Conservation (phyloP, 2,888 invertebrate genomes). For the Autographa gamma region DNA sequence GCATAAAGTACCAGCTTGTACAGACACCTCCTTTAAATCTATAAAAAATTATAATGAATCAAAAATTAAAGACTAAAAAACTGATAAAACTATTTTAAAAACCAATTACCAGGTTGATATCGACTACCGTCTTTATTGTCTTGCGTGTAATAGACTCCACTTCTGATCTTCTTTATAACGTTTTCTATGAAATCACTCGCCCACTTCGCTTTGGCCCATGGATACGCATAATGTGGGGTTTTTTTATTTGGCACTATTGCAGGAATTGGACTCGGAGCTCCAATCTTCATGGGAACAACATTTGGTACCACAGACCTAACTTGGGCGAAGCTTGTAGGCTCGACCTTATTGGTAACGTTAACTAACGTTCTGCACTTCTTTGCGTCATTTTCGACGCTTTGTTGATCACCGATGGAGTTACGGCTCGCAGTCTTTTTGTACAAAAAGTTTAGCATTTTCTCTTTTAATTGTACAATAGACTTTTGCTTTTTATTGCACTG, state of each 20-base stretch:
- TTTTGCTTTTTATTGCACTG: slow-evolving; percentile 55
- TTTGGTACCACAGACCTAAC: slow-evolving; percentile 10
- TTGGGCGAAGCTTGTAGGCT: slow-evolving; percentile 16
- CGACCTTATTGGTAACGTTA: slow-evolving; percentile 33
- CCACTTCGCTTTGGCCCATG: slow-evolving; percentile 76
- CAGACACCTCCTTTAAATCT: slow-evolving; percentile 62
- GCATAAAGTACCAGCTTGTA: slow-evolving; percentile 60
- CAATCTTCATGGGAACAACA: slow-evolving; percentile 9
- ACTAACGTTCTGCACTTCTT: slow-evolving; percentile 7
- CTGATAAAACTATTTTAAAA: neutral
- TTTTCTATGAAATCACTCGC: slow-evolving; percentile 82
- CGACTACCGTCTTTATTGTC: slow-evolving; percentile 55
- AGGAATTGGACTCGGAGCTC: neutral
- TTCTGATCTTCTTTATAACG: slow-evolving; percentile 77
- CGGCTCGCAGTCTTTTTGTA: slow-evolving; percentile 67
- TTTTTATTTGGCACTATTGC: slow-evolving; percentile 17
- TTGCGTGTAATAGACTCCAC: slow-evolving; percentile 76
- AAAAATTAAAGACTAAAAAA: neutral
- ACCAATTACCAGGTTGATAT: slow-evolving; percentile 40
- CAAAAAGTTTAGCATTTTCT: slow-evolving; percentile 75
- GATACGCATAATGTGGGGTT: slow-evolving; percentile 43
- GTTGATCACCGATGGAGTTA: slow-evolving; percentile 34
- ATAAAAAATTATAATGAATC: slow-evolving; percentile 7
- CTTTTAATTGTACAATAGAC: slow-evolving; percentile 70
- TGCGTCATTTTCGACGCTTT: slow-evolving; percentile 19